Evolutionary conservation across 2,113 vertebrate genomes (phyloP), one percentile per base, ranked within the genome.

Genomic region (Edolisoma coerulescens): DNA sequence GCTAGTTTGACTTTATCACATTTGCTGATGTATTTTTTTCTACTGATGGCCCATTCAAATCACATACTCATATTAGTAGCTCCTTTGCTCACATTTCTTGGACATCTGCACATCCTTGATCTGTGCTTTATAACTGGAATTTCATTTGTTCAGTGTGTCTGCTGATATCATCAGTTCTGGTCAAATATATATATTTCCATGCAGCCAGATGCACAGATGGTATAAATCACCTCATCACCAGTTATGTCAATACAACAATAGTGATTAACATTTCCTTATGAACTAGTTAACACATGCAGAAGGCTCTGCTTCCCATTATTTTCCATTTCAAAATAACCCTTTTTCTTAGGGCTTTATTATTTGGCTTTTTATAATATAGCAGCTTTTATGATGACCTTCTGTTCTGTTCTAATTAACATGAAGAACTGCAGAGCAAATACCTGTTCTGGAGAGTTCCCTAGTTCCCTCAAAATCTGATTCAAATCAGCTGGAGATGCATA

Each of bases 401-500:
- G 27, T 92, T 96, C 76, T 68, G 15, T 76, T 95, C 63, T 84
- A 94, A 71, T 95, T 91, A 78, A 71, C 22, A 15, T 60, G 73
- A 92, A 86, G 68, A 96, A 80, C 65, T 80, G 65, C 83, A 90
- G 83, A 95, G 64, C 68, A 93, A 92, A 87, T 95, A 96, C 95
- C 86, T 94, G 41, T 90, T 94, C 87, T 87, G 54, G 63, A 85
- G 84, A 94, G 81, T 69, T 94, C 90, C 75, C 79, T 88, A 6
- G 37, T 76, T 95, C 64, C 37, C 65, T 90, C 73, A 67, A 96
- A 92, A 87, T 90, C 68, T 69, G 76, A 94, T 89, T 93, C 70
- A 90, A 77, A 93, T 96, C 83, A 94, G 73, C 84, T 87, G 30
- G n/a, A 79, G 73, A 84, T 93, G 90, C 86, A 93, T 95, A 95